phyloP scores from a whole-genome alignment of 2,113 vertebrate species.

The Eleginops maclovinus region DNA sequence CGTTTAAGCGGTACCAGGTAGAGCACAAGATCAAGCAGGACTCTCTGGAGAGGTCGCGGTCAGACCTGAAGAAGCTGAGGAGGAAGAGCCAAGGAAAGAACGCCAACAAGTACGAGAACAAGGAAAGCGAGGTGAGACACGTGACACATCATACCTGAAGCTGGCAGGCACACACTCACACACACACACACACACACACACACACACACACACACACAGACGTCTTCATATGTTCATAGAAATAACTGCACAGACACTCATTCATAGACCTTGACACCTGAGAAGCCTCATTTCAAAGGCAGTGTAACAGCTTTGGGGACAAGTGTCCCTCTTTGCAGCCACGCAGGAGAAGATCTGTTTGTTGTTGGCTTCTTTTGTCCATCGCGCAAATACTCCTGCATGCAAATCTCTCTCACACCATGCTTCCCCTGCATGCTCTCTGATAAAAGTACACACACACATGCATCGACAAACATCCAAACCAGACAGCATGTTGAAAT shows the following conservation, averaged over 20 bases:
- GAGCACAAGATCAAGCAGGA: slow-evolving; percentile 94
- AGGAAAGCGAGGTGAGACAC: slow-evolving; percentile 92
- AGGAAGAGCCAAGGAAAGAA: slow-evolving; percentile 98
- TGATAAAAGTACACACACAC: neutral
- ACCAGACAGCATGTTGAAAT: neutral
- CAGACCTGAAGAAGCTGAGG: slow-evolving; percentile 94
- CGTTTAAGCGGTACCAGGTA: slow-evolving; percentile 95
- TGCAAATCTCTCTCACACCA: neutral
- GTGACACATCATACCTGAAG: neutral
- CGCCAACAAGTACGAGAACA: slow-evolving; percentile 91
- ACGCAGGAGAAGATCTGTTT: slow-evolving; percentile 29
- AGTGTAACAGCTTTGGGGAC: slow-evolving; percentile 30
- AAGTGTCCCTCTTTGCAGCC: slow-evolving; percentile 39
- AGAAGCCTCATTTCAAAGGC: slow-evolving; percentile 20
- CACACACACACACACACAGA: neutral
- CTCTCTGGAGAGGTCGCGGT: slow-evolving; percentile 93
- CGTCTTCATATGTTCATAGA: neutral
- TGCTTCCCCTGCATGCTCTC: neutral
- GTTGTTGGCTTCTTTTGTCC: slow-evolving; percentile 11
- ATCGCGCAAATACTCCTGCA: neutral
- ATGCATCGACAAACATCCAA: neutral
- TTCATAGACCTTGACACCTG: slow-evolving; percentile 47
- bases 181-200: too few relatives aligned
- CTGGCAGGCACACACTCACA: too few relatives aligned
- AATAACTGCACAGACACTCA: slow-evolving; percentile 27